Evolutionary conservation across 2,888 invertebrate genomes (phyloP), one percentile per base, ranked within the genome.

Genomic region (Cartodere bifasciata): DNA sequence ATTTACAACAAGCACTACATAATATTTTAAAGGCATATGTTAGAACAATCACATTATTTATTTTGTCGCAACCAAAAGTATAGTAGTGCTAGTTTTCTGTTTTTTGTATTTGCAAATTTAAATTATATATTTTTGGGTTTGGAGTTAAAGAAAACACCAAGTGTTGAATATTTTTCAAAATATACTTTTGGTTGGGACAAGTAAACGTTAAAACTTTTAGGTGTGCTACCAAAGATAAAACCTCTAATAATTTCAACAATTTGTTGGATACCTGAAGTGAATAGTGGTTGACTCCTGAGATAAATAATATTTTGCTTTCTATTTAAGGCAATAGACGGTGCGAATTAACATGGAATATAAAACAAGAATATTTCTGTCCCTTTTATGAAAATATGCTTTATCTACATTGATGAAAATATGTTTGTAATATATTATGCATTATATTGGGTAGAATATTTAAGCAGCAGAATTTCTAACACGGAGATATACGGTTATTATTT

Each of bases 361-460:
- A 56, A 56, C 44, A 52, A 55, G 55, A 58, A 56, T 55, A 57
- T 51, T 48, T 52, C 54, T 59, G 56, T 56, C 56, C 58, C 58
- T 47, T 40, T 43, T 56, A 55, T 53, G 55, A 56, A 56, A 56
- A 56, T 56, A 56, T 56, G 55, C 47, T 46, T 41, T 56, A 55
- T 55, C 44, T 55, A 56, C 55, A 56, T 42, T 44, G 53, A 55
- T 53, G 56, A 58, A 55, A 56, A 56, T 56, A 57, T 52, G 51
- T 53, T 21, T 33, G 32, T 26, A 34, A 34, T 20, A 7, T 7
- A 35, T 35, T 32, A 34, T 39, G 37, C 37, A 32, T 7, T 20
- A 20, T 7, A 20, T 20, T 20, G 6, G 6, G 20, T 6, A 20
- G 20, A 20, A n/a, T 6, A 9, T 24, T 24, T 24, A 9, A 7